Percentiles rank a stretch among this genome's conserved stretches.
Evolutionary conservation across 2,888 invertebrate species (phyloP).

Genomic region (Linnaemya tessellans): DNA sequence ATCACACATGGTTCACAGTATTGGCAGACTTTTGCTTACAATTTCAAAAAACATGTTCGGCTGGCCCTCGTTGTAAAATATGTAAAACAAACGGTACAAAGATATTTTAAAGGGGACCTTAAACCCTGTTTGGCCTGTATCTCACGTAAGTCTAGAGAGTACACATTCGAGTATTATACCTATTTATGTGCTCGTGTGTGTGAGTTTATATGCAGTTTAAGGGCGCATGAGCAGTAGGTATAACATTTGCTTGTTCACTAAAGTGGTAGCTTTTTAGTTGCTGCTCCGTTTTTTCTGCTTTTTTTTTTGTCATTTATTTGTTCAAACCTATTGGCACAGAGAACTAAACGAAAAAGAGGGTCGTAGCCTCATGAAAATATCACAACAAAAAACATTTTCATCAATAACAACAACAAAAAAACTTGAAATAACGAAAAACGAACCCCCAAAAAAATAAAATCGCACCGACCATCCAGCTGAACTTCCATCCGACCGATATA

Average conservation of each 20-base stretch:
- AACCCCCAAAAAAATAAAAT: slow-evolving; percentile 43
- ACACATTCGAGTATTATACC: neutral
- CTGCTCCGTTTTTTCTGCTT: slow-evolving; percentile 31
- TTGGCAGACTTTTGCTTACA: neutral
- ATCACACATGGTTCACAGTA: neutral
- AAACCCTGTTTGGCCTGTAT: slow-evolving; percentile 39
- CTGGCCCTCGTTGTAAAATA: slow-evolving; percentile 16
- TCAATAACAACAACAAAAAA: slow-evolving; percentile 27
- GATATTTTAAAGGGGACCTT: slow-evolving; percentile 42
- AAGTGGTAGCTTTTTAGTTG: slow-evolving; percentile 62
- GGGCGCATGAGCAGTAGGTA: slow-evolving; percentile 68
- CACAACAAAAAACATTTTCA: slow-evolving; percentile 38
- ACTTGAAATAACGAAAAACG: slow-evolving; percentile 14
- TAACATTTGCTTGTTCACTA: slow-evolving; percentile 41
- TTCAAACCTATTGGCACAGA: slow-evolving; percentile 45
- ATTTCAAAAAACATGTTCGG: neutral
- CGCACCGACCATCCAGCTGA: slow-evolving; percentile 15
- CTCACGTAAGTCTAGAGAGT: slow-evolving; percentile 30
- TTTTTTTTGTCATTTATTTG: neutral
- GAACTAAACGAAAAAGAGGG: slow-evolving; percentile 56
- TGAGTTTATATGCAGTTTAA: slow-evolving; percentile 41
- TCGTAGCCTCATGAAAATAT: slow-evolving; percentile 54
- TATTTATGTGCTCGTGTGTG: neutral
- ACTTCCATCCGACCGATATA: slow-evolving; percentile 46
- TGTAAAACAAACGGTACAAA: slow-evolving; percentile 22